Conservation (phyloP, 1,140 invertebrate species). For the Zaprionus kolodkinae region DNA sequence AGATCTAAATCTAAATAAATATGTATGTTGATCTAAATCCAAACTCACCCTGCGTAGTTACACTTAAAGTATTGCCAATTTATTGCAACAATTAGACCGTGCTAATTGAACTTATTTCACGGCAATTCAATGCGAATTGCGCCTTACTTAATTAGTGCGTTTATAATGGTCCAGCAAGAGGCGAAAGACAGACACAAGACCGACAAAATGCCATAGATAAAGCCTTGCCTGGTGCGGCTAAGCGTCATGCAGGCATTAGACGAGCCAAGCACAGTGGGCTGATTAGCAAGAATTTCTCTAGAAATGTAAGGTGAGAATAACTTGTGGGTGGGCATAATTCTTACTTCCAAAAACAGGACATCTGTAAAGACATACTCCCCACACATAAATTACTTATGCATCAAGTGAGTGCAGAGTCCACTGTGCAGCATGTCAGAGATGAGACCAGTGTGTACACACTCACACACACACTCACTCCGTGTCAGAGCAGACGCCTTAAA, state of each 20-base stretch:
- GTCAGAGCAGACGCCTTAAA: slow-evolving; percentile 13
- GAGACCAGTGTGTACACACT: not conserved
- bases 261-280: slow-evolving; percentile 14
- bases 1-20: not conserved
- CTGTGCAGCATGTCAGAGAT: not conserved
- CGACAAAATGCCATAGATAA: slow-evolving; percentile 36
- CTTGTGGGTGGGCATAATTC: too few relatives aligned
- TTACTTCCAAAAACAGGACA: not conserved
- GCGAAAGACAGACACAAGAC: slow-evolving; percentile 11
- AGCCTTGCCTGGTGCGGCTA: slow-evolving; percentile 28
- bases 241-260: slow-evolving; percentile 21
- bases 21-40: not conserved
- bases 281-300: not conserved
- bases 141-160: slow-evolving; percentile 58
- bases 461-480: not conserved
- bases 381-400: not conserved
- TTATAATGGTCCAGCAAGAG: slow-evolving; percentile 26
- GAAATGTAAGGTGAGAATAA: not conserved
- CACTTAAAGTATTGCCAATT: slow-evolving; percentile 25
- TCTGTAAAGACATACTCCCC: not conserved
- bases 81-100: slow-evolving; percentile 27
- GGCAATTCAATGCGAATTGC: slow-evolving; percentile 44
- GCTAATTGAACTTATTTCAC: slow-evolving; percentile 64
- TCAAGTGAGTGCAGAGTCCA: not conserved
- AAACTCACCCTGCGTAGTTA: not conserved